Base-by-base conservation (phyloP, 2,888 invertebrate species). In the Neelides folsomi region DNA sequence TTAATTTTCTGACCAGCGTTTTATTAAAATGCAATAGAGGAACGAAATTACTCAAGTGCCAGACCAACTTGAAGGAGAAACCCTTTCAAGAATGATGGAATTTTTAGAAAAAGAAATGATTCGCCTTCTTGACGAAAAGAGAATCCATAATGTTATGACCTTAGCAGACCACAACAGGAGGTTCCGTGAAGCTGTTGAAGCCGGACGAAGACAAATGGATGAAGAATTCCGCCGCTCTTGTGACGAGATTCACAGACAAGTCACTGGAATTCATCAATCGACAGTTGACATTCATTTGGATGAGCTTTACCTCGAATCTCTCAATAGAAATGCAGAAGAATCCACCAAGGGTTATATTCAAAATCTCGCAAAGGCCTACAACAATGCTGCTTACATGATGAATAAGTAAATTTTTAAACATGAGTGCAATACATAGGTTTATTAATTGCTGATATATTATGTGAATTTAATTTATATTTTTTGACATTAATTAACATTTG, bases 221-320 rank as follows among this genome's bases (percentile, higher is more conserved):
- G 78, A 82, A 58, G 75, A 80, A 51, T 72, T 83, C 38, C 73
- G 86, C 6, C 68, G 77, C 7, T 82, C 86, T 66, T 81, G 85
- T 60, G 86, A 88, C 61, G 82, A 86, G 69, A 79, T 88, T 67
- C 88, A 86, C 67, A 80, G 79, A 68, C 80, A 83, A 71, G 69
- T 77, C 34, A 70, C 77, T 5, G 78, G 79, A 66, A 73, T 79
- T 5, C 75, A 79, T 65, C 77, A 77, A 65, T 76, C 77, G 39
- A 75, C 77, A 0, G 76, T 81, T 0, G 77, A 80, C 54, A 68
- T 75, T 5, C 83, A 80, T 66, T 70, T 83, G 39, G 75, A 79
- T 60, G 77, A 77, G 58, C 74, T 82, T 8, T 74, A 83, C 10
- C 71, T 76, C 5, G 76, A 77, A 53, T 77, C 80, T 12, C 72